Base-by-base conservation (phyloP, 2,113 vertebrate species). In the Pogonocichla stellata region DNA sequence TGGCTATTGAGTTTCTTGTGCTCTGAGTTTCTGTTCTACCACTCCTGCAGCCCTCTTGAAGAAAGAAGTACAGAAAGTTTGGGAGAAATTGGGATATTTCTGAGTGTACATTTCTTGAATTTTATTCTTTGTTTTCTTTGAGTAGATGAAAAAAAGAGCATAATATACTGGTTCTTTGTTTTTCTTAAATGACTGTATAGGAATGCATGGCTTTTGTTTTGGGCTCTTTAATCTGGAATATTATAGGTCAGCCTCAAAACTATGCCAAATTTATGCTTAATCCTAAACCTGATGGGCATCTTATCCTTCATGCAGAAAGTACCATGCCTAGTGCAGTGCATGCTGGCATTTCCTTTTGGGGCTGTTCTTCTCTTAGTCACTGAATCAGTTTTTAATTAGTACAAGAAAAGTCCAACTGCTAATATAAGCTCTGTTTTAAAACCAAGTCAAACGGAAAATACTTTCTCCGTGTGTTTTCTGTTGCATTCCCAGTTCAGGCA, bases 401-500 rank as follows among this genome's bases (percentile, higher is more conserved):
- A 48, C 3, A 13, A n/a, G 13, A 5, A 0, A 58, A 73, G 11
- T 47, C 34, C 0, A 9, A 15, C 13, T 81, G 62, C 8, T 12
- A 25, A 1, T 13, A 29, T 6, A 51, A 48, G 5, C 15, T 73
- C 40, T 66, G 26, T 18, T 90, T 51, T 38, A 72, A 71, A 79
- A 8, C 6, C 3, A 19, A 81, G 26, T 54, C 19, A 12, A 25
- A 10, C 11, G 40, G 31, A 56, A 80, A 43, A 23, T 15, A 8
- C 2, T 40, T 58, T 25, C 10, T 4, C 1, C 38, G 8, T 34
- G 4, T 34, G 15, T 65, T 78, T 73, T 33, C 42, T 20, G 4
- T 14, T 1, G 1, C 18, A 2, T 73, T 61, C 19, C 14, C 0
- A 5, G 13, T 43, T 34, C 2, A 4, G 45, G 19, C 6, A 3